These are phyloP conservation scores for Hemicordylus capensis DNA, from an alignment of 2,113 vertebrate species.

Conservation along the genomic window DNA sequence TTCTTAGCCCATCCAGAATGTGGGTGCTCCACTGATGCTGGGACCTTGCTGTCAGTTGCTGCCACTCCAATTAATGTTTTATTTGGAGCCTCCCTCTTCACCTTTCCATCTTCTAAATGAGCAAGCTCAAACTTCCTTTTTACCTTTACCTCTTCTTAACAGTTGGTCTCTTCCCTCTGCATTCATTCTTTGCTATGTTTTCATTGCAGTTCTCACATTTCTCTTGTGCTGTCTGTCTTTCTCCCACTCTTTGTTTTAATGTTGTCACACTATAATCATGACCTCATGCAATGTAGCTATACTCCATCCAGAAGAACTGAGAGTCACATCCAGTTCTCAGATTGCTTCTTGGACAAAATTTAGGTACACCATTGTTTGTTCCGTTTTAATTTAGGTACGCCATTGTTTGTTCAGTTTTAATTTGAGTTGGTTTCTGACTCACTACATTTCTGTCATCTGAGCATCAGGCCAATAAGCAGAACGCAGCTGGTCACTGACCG, in stretches of 20 bases:
- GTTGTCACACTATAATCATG: neutral
- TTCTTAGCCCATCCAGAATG: neutral
- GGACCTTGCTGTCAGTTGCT: neutral
- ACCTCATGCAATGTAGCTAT: neutral
- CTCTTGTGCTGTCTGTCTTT: neutral
- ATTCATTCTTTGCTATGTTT: neutral
- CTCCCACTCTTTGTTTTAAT: too few relatives aligned
- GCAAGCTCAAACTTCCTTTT: neutral
- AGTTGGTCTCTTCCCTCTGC: too few relatives aligned
- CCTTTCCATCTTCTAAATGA: neutral
- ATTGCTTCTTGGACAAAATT: too few relatives aligned
- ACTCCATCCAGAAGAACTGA: neutral
- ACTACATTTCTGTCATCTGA: neutral
- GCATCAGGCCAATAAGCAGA: neutral
- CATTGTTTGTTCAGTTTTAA: neutral
- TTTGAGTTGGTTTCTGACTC: neutral
- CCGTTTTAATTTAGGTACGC: too few relatives aligned
- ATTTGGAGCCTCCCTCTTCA: neutral
- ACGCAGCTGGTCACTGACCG: too few relatives aligned
- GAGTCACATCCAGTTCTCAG: neutral
- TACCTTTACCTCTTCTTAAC: neutral
- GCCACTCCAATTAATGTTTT: neutral
- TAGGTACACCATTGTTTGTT: too few relatives aligned
- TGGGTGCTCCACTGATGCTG: neutral
- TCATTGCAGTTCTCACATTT: neutral